Conservation (phyloP, 2,797 vertebrate genomes). For the Chiroxiphia lanceolata region DNA sequence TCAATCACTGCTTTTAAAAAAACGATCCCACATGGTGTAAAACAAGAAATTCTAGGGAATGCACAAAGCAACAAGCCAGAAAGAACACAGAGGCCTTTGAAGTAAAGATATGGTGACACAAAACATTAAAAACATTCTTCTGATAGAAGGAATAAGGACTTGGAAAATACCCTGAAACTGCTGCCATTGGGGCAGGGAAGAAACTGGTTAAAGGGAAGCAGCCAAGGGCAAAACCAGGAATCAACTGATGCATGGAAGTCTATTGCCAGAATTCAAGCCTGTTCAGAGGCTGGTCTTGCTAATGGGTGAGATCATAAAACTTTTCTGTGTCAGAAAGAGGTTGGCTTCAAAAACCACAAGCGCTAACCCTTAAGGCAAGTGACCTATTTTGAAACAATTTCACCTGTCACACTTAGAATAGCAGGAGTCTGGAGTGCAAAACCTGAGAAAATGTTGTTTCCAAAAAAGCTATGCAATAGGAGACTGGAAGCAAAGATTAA, state of each 20-base stretch:
- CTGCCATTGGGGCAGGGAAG: not conserved
- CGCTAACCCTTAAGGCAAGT: not conserved
- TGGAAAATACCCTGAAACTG: not conserved
- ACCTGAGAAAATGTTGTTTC: not conserved
- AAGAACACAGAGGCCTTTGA: not conserved
- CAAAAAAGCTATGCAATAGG: not conserved
- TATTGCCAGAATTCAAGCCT: not conserved
- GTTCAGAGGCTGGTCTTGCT: not conserved
- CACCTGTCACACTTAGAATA: not conserved
- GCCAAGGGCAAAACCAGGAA: not conserved
- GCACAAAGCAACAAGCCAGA: not conserved
- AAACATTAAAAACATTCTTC: not conserved
- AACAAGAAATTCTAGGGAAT: not conserved
- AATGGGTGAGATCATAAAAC: not conserved
- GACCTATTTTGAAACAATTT: not conserved
- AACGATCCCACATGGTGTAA: accelerated
- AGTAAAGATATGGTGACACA: not conserved
- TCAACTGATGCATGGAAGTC: not conserved
- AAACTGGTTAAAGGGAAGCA: not conserved
- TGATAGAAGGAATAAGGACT: not conserved
- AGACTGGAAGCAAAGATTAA: not conserved
- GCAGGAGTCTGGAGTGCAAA: not conserved
- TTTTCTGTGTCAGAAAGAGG: not conserved
- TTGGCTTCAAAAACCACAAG: not conserved
- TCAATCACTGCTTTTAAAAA: not conserved